These are phyloP conservation scores for Pogonocichla stellata DNA, from an alignment of 2,113 vertebrate genomes.

Conservation along the genomic window DNA sequence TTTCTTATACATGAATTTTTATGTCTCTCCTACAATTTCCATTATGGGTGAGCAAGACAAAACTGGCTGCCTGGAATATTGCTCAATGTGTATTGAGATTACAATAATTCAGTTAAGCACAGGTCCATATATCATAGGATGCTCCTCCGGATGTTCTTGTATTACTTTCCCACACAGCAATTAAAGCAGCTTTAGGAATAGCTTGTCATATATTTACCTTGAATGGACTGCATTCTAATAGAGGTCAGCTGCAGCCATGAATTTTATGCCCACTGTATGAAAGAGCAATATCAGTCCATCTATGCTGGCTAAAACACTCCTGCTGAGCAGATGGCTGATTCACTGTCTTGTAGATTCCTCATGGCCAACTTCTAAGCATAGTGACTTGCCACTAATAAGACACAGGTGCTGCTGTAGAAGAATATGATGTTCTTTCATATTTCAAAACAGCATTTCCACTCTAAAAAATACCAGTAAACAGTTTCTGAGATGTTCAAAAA, in stretches of 20 bases:
- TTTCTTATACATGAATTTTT: background rate
- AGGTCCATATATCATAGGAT: background rate
- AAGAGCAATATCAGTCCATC: conserved; percentile 30
- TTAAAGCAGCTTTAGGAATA: conserved; percentile 32
- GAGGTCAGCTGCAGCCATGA: background rate
- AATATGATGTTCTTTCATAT: conserved; percentile 22
- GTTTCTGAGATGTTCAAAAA: background rate
- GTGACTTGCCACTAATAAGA: conserved; percentile 36
- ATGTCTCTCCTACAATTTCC: background rate
- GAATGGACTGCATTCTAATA: background rate
- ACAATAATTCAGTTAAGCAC: background rate
- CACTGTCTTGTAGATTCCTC: background rate
- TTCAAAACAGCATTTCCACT: conserved; percentile 21
- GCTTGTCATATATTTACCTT: background rate
- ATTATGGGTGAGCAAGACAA: background rate
- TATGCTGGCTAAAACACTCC: background rate
- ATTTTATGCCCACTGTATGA: background rate
- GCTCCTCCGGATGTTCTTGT: background rate
- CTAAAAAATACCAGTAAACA: conserved; percentile 18
- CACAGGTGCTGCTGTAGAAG: conserved; percentile 16
- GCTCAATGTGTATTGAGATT: background rate
- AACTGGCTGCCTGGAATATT: background rate
- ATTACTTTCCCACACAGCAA: background rate
- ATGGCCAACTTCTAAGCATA: conserved; percentile 23
- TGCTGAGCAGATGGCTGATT: conserved; percentile 35